Base-by-base conservation (phyloP, 2,888 invertebrate genomes). In the Pristionchus entomophagus region DNA sequence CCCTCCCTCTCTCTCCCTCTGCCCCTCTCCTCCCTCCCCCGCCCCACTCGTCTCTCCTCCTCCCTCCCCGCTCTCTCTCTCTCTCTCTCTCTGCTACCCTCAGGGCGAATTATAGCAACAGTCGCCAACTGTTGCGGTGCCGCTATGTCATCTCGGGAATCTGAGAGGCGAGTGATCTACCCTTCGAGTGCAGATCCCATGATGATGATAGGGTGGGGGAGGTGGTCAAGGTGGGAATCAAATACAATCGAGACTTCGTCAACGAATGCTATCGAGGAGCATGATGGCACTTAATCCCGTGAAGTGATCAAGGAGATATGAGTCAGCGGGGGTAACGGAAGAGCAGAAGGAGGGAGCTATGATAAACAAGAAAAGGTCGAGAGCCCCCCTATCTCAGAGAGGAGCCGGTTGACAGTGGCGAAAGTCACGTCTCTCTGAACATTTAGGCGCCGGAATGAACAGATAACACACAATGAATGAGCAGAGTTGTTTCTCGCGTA, bases 41-140 rank as follows among this genome's bases (percentile, higher is more conserved):
- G n/a, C n/a, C 53, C 14, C 26, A 12, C 84, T 35, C 38, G 12
- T 35, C 84, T 73, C 51, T 35, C 53, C 14, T 17, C 17, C 84
- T 35, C 38, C n/a, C 29, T 17, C 45, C 29, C 26, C 29, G 45
- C 12, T 10, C 73, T 14, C 26, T 22, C 35, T 26, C 49, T 8
- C 65, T 35, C 22, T 19, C 38, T n/a, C n/a, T n/a, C n/a, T n/a
- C 83, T 59, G 12, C n/a, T 41, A 2, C 73, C 69, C 84, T 51
- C 38, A 17, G 26, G 84, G 73, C 69, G 53, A 84, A 73, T 84
- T 84, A 51, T 73, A 84, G 84, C 84, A 84, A 84, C 84, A 84
- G 73, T 59, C 19, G 84, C 49, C 73, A 84, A 51, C 84, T 69
- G 73, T 41, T 38, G 41, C 56, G n/a, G 35, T 17, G 32, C n/a